Evolutionary conservation across 2,797 vertebrate species (phyloP).

Genomic region (Siniperca obscura): DNA sequence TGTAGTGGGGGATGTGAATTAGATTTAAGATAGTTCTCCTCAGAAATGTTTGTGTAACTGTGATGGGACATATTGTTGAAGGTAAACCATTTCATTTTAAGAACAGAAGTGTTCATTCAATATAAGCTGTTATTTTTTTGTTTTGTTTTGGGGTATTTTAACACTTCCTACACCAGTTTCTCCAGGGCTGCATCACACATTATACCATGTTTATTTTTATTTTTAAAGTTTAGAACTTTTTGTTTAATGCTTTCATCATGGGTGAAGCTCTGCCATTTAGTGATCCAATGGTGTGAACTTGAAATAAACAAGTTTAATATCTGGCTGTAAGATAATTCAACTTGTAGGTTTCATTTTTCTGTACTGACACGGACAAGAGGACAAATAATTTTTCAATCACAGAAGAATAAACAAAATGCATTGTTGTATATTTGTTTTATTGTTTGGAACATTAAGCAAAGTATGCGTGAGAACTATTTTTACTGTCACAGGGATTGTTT

Average conservation of each 20-base stretch:
- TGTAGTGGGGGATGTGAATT: conserved; percentile 5
- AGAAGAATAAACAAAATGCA: conserved; percentile 23
- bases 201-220: neutral
- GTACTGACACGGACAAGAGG: neutral
- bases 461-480: neutral
- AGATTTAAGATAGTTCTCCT: conserved; percentile 11
- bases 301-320: conserved; percentile 22
- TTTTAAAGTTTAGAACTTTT: neutral
- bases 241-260: neutral
- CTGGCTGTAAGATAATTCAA: neutral
- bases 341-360: neutral
- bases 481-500: neutral
- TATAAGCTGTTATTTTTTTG: conserved; percentile 4
- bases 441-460: neutral
- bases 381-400: neutral
- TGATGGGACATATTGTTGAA: conserved; percentile 16
- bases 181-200: neutral
- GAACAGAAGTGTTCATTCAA: conserved; percentile 8
- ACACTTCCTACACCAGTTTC: neutral
- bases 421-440: conserved; percentile 38
- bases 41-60: conserved; percentile 11
- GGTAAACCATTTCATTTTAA: conserved; percentile 18
- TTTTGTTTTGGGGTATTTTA: too few relatives aligned
- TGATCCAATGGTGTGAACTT: neutral
- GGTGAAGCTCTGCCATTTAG: neutral